Conservation (phyloP, 2,888 invertebrate species). For the Lasioglossum leucozonium region DNA sequence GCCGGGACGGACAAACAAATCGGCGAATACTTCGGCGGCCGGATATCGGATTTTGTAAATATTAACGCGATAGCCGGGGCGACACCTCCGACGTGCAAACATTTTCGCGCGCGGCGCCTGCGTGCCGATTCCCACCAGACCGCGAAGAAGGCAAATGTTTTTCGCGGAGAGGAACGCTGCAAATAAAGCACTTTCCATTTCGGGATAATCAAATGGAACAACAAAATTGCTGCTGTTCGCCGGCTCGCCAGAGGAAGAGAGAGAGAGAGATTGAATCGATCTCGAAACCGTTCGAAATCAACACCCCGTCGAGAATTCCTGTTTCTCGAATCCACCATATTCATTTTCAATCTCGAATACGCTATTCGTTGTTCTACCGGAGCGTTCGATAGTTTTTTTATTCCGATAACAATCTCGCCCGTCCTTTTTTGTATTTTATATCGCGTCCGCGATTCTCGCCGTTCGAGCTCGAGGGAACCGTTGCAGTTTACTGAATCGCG, state of each 20-base stretch:
- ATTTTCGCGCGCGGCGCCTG: slow-evolving; percentile 20
- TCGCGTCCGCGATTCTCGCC: not conserved
- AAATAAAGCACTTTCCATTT: slow-evolving; percentile 15
- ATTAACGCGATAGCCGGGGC: slow-evolving; percentile 30
- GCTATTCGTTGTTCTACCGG: not conserved
- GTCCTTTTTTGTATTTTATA: not conserved
- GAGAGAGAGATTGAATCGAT: not conserved
- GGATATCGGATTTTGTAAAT: slow-evolving; percentile 47
- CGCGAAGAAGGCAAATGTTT: slow-evolving; percentile 10
- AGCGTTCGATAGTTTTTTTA: not conserved
- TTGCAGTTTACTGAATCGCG: not conserved
- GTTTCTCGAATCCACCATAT: not conserved
- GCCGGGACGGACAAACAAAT: slow-evolving; percentile 41
- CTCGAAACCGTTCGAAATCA: not conserved
- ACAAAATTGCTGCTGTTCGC: not conserved
- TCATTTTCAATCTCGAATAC: not conserved
- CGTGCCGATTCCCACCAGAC: not conserved
- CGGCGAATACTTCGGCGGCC: slow-evolving; percentile 31
- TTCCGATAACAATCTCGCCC: not conserved
- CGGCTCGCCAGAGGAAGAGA: not conserved
- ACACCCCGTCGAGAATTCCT: not conserved
- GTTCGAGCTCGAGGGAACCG: not conserved
- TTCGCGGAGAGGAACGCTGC: not conserved
- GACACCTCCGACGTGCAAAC: slow-evolving; percentile 40
- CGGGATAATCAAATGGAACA: slow-evolving; percentile 5